Base-by-base conservation (phyloP, 2,888 invertebrate genomes). In the Tiliacea aurago region DNA sequence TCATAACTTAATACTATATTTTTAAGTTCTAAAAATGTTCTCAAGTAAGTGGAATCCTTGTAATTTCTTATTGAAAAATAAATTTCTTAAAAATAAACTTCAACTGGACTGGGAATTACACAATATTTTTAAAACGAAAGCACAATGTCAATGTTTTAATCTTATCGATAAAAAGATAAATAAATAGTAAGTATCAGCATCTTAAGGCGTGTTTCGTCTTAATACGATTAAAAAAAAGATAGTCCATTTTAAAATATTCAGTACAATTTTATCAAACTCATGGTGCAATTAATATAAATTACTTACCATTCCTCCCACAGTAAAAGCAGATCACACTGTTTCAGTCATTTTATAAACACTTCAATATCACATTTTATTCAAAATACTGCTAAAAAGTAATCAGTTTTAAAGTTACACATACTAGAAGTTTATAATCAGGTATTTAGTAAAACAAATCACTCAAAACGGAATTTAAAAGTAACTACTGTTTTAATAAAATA, bases 341-440 rank as follows among this genome's bases (percentile, higher is more conserved):
- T 71, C 47, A 64, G 69, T 84, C 84, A 84, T 81, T 64, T 51
- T 76, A 13, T 13, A 47, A 59, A 64, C 81, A 84, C 81, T 61
- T 45, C 41, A 0, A 41, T 56, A 53, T 66, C 62, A 84, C 81
- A 84, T 81, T 70, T 58, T 61, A 28, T 15, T 4, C 3, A 43
- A 23, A 43, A 55, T 59, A 28, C 11, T 51, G 4, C 11, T 51
- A n/a, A 51, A 56, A 63, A 63, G 10, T n/a, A 28, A 15, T 33
- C 4, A 72, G 23, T 63, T 73, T 68, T 62, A 7, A 59, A 23
- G 18, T 47, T 13, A 49, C 23, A 59, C 80, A 80, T 76, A 15
- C 18, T 13, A 4, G 1, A 43, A 37, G 23, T 55, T 59, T 64
- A n/a, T 67, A 18, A 28, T 37, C 20, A 59, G 37, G 7, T 47